Conservation (phyloP, 2,888 invertebrate genomes). For the Frankliniella intonsa region DNA sequence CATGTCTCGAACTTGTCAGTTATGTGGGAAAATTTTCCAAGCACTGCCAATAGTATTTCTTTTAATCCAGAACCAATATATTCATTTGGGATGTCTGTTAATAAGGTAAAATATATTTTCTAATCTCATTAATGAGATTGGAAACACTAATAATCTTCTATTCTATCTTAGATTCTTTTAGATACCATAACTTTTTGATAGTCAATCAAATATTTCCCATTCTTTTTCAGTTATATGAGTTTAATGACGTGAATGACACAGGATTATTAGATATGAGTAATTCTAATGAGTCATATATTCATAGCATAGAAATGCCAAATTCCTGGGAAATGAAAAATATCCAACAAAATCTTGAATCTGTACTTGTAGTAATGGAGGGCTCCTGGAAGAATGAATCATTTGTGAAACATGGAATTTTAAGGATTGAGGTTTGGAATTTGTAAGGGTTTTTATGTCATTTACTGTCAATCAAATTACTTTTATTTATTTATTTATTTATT, state of each 20-base stretch:
- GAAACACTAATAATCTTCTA: slow-evolving; percentile 12
- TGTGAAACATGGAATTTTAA: slow-evolving; percentile 42
- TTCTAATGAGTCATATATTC: slow-evolving; percentile 43
- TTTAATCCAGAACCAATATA: slow-evolving; percentile 52
- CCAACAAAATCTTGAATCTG: slow-evolving; percentile 41
- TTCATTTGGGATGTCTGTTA: slow-evolving; percentile 57
- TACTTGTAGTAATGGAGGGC: slow-evolving; percentile 45
- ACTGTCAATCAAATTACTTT: neutral
- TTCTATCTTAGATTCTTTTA: slow-evolving; percentile 29
- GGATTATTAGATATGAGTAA: slow-evolving; percentile 45
- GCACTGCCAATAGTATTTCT: slow-evolving; percentile 44
- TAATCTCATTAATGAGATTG: too few relatives aligned
- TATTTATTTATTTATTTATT: neutral
- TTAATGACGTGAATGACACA: slow-evolving; percentile 54
- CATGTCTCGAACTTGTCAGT: slow-evolving; percentile 50
- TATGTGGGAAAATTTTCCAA: slow-evolving; percentile 48
- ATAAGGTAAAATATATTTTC: slow-evolving; percentile 54
- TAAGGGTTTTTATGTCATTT: neutral
- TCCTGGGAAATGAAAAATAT: slow-evolving; percentile 48
- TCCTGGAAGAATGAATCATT: neutral
- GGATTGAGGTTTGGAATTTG: slow-evolving; percentile 41
- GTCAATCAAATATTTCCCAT: slow-evolving; percentile 10
- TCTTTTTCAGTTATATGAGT: slow-evolving; percentile 54
- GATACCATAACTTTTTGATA: slow-evolving; percentile 7
- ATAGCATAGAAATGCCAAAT: slow-evolving; percentile 43